Evolutionary conservation across 2,888 invertebrate species (phyloP), one percentile per base, ranked within the genome.

Genomic region (Chloroclysta siterata): DNA sequence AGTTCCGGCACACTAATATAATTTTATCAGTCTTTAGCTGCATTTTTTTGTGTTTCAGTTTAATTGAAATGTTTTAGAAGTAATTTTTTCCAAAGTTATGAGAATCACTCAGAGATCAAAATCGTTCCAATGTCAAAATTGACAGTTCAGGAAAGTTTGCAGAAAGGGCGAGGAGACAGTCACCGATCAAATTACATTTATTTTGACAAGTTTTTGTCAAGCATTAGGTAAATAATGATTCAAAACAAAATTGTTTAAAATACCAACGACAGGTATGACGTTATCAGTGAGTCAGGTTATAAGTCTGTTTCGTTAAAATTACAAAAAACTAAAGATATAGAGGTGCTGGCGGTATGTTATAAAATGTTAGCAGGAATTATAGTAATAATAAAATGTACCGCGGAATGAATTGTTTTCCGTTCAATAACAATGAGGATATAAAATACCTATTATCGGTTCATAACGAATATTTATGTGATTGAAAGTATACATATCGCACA

Each of bases 241-340:
- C 46, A 46, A 46, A 46, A 46, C 46, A 46, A 46, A 46, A 17
- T 46, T 17, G 17, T 48, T 54, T 28, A 39, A 58, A 62, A 42
- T 44, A 55, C 44, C 47, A 52, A 55, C 50, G 62, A 50, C 61
- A 64, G 53, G 66, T 63, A 68, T 46, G 60, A 61, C 48, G 65
- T 73, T 80, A 81, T 78, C 74, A 70, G 66, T 82, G 82, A 82
- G 66, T 81, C 81, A 83, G 75, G 72, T 73, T 60, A 52, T 47
- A 53, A 41, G 47, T 36, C 36, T 52, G 44, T 48, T 50, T 15
- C 15, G 29, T 54, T 41, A 15, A 48, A 28, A 48, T 36, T n/a
- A 17, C 17, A 17, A 46, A 46, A 46, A 46, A 46, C 17, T 0
- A 10, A 46, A 46, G 46, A 46, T 33, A 51, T 33, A 22, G 28